Base-by-base conservation (phyloP, 2,888 invertebrate species). In the Chelonus formosanus region DNA sequence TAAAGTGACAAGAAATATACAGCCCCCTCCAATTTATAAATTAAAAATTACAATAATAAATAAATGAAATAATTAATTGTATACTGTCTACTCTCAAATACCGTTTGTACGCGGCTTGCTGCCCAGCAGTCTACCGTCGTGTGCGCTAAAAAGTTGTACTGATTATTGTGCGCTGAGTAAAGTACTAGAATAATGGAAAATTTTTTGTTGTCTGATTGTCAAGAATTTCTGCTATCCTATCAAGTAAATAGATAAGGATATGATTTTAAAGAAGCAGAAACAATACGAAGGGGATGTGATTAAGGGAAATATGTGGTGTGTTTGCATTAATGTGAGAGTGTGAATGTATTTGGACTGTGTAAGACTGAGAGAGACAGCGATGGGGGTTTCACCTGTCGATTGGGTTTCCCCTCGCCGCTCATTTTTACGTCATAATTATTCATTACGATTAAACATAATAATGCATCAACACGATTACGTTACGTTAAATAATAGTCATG, bases 301-400 rank as follows among this genome's bases (percentile, higher is more conserved):
- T 58, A 58, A 53, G 48, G 47, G 48, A 65, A 61, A 61, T 57
- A 63, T 43, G 50, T 32, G 44, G 65, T 60, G 48, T 54, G 43
- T 10, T 47, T 36, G 47, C 54, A 31, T 59, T 43, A 47, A 69
- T 54, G 67, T 56, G 20, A 20, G 74, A 68, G 69, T 68, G 67
- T 72, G 77, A 76, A 70, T 79, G 79, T 75, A 72, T 72, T 71
- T 76, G 77, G 75, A 80, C 75, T 78, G 78, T 77, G 80, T 71
- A 79, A 79, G 79, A 80, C 80, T 80, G 79, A 79, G 77, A 80
- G 77, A 80, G 74, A 76, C 78, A 77, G 79, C 78, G 79, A 74
- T 76, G 74, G 74, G 77, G 74, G 76, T 64, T 69, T 76, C 68
- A 75, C 76, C 78, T 75, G 73, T 76, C 74, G 72, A 70, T 56